Conservation (phyloP, 2,113 vertebrate species). For the Gila orcuttii region DNA sequence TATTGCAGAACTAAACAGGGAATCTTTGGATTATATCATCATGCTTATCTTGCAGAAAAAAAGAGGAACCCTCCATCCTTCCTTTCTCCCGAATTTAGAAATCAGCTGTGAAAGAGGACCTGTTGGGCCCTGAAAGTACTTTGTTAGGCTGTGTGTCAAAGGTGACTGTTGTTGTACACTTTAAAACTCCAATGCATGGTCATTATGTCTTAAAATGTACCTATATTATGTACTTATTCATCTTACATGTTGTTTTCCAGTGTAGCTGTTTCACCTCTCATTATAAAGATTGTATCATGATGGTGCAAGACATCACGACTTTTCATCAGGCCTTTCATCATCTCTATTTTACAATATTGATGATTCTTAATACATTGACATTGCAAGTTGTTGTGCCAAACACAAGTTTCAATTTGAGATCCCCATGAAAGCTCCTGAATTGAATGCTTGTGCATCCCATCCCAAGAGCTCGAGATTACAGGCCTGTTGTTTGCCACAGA, state of each 20-base stretch:
- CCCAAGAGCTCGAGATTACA: not conserved
- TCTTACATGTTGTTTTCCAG: slow-evolving; percentile 23
- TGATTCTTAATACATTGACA: not conserved
- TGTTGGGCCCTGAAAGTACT: not conserved
- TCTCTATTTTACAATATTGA: not conserved
- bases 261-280: not conserved
- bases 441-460: not conserved
- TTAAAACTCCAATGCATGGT: not conserved
- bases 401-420: not conserved
- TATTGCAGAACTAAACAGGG: slow-evolving; percentile 14
- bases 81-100: not conserved
- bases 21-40: slow-evolving; percentile 15
- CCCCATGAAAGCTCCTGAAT: not conserved
- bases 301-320: not conserved
- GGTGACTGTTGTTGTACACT: not conserved
- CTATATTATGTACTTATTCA: slow-evolving; percentile 30
- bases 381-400: not conserved
- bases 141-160: not conserved
- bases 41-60: slow-evolving; percentile 21
- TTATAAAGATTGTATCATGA: slow-evolving; percentile 55
- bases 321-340: not conserved
- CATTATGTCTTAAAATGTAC: not conserved
- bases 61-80: not conserved
- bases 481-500: slow-evolving; percentile 28
- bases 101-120: slow-evolving; percentile 7